phyloP scores from a whole-genome alignment of 1,140 invertebrate species.

The Drosophila teissieri region DNA sequence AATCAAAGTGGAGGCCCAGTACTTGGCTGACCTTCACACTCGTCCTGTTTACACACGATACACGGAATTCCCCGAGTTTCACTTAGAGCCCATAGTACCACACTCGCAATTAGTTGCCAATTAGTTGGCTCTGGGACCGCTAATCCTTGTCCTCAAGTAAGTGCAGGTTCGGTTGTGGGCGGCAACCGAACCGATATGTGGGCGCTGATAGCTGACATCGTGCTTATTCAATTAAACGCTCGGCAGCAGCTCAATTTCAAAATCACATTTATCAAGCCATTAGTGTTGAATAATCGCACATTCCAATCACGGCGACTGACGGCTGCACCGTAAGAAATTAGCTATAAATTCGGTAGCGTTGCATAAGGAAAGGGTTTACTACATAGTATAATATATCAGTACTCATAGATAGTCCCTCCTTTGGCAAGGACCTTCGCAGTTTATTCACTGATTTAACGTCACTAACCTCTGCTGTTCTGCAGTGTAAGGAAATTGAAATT shows the following conservation, averaged over 20 bases:
- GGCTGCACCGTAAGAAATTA: conserved; percentile 9
- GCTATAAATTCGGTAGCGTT: no score
- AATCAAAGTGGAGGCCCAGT: conserved; percentile 53
- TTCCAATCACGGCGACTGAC: conserved; percentile 14
- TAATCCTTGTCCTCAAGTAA: background rate
- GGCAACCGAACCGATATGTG: conserved; percentile 22
- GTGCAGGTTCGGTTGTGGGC: background rate
- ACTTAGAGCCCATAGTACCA: conserved; percentile 55
- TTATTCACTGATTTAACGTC: no score
- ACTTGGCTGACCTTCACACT: conserved; percentile 3
- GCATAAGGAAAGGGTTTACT: no score
- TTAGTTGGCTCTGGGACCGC: conserved; percentile 43
- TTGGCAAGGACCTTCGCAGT: no score
- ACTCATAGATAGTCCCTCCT: no score
- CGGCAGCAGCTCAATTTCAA: conserved; percentile 69
- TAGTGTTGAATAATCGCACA: conserved; percentile 77
- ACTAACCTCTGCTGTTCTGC: background rate
- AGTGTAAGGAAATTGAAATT: background rate
- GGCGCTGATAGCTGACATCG: conserved; percentile 43
- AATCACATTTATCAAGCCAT: conserved; percentile 83
- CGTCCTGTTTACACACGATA: conserved; percentile 11
- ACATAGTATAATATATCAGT: no score
- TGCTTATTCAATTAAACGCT: conserved; percentile 80
- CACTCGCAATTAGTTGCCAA: conserved; percentile 69
- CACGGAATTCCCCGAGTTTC: conserved; percentile 5